Conservation (phyloP, 2,113 vertebrate genomes). For the Cromileptes altivelis region DNA sequence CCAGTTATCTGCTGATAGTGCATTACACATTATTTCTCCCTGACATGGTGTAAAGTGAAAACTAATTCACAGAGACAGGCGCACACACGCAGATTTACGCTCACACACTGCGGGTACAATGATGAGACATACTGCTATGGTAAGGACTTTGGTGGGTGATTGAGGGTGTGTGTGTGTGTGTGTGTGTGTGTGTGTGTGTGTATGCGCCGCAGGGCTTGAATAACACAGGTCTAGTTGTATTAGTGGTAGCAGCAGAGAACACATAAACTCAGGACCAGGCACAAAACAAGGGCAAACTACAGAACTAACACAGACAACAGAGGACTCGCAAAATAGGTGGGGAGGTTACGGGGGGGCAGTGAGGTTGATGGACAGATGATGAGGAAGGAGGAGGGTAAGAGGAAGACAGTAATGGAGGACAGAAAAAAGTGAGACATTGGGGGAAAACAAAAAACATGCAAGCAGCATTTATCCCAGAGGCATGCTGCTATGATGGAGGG, state of each 20-base stretch:
- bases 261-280: conserved; percentile 47
- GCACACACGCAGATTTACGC: conserved; percentile 74
- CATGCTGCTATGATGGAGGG: conserved; percentile 22
- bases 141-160: conserved; percentile 74
- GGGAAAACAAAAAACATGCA: background rate
- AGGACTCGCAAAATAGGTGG: conserved; percentile 23
- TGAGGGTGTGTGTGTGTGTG: conserved; percentile 35
- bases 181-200: conserved; percentile 15
- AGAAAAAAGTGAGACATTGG: background rate
- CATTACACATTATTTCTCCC: conserved; percentile 75
- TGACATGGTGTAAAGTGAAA: conserved; percentile 75
- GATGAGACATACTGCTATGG: conserved; percentile 69
- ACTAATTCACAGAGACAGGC: conserved; percentile 77
- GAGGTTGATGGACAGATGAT: conserved; percentile 29
- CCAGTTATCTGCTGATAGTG: conserved; percentile 72
- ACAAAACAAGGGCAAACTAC: conserved; percentile 52
- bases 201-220: conserved; percentile 51
- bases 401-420: background rate
- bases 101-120: conserved; percentile 69
- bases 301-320: conserved; percentile 38
- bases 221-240: conserved; percentile 64
- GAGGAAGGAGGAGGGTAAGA: background rate
- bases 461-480: conserved; percentile 22
- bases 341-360: conserved; percentile 4
- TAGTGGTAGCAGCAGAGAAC: conserved; percentile 39